phyloP scores from a whole-genome alignment of 2,113 vertebrate species.

The Ceyx cyanopectus region DNA sequence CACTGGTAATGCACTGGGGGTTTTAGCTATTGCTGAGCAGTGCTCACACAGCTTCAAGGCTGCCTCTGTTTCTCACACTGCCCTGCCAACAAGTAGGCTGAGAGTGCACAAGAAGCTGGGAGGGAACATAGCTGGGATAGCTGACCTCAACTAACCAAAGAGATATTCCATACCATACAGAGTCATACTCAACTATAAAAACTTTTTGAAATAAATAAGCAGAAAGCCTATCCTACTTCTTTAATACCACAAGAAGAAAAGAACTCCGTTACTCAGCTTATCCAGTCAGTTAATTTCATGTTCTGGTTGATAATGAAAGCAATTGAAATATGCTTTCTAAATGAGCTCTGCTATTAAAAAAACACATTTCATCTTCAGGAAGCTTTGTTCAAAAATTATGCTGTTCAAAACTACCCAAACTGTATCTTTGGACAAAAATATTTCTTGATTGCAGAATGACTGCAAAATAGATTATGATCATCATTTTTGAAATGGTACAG shows the following conservation, averaged over 20 bases:
- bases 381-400: not conserved
- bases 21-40: not conserved
- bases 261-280: not conserved
- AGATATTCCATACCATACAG: not conserved
- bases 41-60: not conserved
- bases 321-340: not conserved
- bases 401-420: not conserved
- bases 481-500: not conserved
- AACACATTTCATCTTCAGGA: not conserved
- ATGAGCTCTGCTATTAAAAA: not conserved
- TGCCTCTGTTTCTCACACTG: not conserved
- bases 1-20: not conserved
- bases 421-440: not conserved
- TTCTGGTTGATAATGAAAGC: not conserved
- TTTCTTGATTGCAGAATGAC: not conserved
- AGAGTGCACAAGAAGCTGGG: not conserved
- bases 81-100: not conserved
- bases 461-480: not conserved
- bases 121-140: not conserved
- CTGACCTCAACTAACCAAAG: not conserved
- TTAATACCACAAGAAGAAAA: not conserved
- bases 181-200: not conserved
- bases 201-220: not conserved
- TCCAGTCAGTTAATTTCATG: not conserved
- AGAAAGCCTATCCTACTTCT: not conserved